phyloP scores from a whole-genome alignment of 1,140 invertebrate genomes.

The Cotesia vestalis region DNA sequence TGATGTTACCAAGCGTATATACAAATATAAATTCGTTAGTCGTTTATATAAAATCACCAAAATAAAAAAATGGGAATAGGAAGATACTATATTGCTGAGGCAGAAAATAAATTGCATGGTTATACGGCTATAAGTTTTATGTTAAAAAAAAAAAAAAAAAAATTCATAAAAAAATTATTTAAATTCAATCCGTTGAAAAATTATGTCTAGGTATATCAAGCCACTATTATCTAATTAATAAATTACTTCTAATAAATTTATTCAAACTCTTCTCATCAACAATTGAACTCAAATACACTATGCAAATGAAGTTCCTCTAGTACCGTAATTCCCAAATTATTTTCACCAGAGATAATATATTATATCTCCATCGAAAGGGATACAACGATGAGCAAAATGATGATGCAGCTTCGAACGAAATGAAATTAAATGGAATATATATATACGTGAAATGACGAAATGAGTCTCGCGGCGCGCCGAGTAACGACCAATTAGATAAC shows the following conservation, averaged over 20 bases:
- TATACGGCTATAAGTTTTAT: too few species aligned
- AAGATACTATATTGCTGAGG: neutral
- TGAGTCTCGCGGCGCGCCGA: constrained; percentile 48
- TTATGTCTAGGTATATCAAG: too few species aligned
- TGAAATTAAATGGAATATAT: constrained; percentile 42
- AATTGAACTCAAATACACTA: too few species aligned
- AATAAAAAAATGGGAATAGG: neutral
- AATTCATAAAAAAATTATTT: too few species aligned
- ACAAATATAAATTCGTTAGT: too few species aligned
- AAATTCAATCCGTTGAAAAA: too few species aligned
- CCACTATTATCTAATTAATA: too few species aligned
- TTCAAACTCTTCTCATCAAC: too few species aligned
- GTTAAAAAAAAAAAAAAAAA: too few species aligned
- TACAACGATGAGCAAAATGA: constrained; percentile 12
- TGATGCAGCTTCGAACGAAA: constrained; percentile 36
- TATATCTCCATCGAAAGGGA: constrained; percentile 22
- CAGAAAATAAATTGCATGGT: neutral
- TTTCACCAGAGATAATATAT: constrained; percentile 14
- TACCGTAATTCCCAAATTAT: neutral
- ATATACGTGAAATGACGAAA: constrained; percentile 35
- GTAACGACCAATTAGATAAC: constrained; percentile 63
- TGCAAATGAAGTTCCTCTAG: too few species aligned
- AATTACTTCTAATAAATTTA: too few species aligned
- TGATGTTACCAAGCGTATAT: constrained; percentile 2
- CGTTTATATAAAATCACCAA: constrained; percentile 13